Evolutionary conservation across 2,797 vertebrate genomes (phyloP).

Genomic region (Anableps anableps): DNA sequence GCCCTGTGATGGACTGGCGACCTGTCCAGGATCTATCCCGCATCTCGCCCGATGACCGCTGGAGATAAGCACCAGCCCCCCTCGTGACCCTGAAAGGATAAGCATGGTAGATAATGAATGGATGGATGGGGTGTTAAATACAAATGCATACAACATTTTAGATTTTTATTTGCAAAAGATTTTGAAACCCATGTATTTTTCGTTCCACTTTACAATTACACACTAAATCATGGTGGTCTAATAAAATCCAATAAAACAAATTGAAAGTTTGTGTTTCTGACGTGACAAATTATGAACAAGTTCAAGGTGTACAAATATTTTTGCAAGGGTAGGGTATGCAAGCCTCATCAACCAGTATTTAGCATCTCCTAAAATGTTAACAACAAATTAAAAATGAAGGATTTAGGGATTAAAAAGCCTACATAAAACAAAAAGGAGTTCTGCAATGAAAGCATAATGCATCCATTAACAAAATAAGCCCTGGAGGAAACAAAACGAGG

Average conservation of each 20-base stretch:
- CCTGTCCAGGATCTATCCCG: too few species aligned
- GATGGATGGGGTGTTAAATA: too few species aligned
- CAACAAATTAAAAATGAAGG: not conserved
- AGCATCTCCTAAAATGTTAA: not conserved
- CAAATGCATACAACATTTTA: not conserved
- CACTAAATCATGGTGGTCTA: not conserved
- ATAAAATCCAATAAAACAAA: not conserved
- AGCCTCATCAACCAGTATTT: not conserved
- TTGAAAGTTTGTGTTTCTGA: not conserved
- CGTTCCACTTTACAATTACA: not conserved
- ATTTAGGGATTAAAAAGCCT: not conserved
- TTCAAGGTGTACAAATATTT: not conserved
- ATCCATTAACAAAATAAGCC: not conserved
- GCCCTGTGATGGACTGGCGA: too few species aligned
- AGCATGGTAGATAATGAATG: too few species aligned
- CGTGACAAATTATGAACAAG: not conserved
- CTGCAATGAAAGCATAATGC: not conserved
- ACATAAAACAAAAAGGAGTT: not conserved
- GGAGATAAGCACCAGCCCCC: too few species aligned
- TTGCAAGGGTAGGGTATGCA: too few species aligned
- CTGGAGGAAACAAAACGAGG: slow-evolving; percentile 2
- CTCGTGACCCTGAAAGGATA: too few species aligned
- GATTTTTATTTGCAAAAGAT: not conserved
- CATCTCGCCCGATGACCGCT: too few species aligned
- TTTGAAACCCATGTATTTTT: not conserved